Percentiles rank a stretch among this genome's conserved stretches.
Evolutionary conservation across 2,888 invertebrate species (phyloP).

Genomic region (Proisotoma minuta): DNA sequence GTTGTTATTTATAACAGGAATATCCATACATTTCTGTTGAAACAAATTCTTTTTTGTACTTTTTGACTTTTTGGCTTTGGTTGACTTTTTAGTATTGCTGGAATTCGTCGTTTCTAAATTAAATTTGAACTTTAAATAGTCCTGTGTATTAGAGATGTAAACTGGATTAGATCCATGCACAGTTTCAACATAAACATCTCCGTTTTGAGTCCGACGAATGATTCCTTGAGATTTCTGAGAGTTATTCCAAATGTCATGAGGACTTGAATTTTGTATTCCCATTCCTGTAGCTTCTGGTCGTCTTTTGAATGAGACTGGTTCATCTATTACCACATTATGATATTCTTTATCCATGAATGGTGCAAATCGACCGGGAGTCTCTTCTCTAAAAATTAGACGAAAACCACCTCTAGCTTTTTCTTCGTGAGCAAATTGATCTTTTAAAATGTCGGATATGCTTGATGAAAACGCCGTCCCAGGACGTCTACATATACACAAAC

Average conservation of each 20-base stretch:
- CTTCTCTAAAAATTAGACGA: conserved; percentile 50
- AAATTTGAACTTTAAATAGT: conserved; percentile 1
- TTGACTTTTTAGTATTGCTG: background rate
- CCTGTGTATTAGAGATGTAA: background rate
- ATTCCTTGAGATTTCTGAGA: background rate
- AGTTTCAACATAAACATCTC: conserved; percentile 7
- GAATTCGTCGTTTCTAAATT: background rate
- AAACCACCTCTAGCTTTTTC: conserved; percentile 69
- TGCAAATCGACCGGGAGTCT: conserved; percentile 26
- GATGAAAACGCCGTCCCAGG: background rate
- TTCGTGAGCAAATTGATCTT: conserved; percentile 64
- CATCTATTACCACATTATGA: too few species aligned
- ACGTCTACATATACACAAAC: background rate
- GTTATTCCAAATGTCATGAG: background rate
- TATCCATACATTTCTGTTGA: too few species aligned
- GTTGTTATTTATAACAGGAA: too few species aligned
- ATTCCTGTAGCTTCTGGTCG: too few species aligned
- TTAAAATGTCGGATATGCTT: background rate
- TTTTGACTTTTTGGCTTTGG: background rate
- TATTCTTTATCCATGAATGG: conserved; percentile 63
- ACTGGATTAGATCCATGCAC: background rate
- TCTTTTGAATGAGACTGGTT: too few species aligned
- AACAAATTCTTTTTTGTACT: too few species aligned
- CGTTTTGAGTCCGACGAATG: background rate
- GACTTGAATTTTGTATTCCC: conserved; percentile 1